Percentiles rank a stretch among this genome's conserved stretches.
Conservation (phyloP, 2,888 invertebrate genomes). For the Oegoconia quadripuncta region DNA sequence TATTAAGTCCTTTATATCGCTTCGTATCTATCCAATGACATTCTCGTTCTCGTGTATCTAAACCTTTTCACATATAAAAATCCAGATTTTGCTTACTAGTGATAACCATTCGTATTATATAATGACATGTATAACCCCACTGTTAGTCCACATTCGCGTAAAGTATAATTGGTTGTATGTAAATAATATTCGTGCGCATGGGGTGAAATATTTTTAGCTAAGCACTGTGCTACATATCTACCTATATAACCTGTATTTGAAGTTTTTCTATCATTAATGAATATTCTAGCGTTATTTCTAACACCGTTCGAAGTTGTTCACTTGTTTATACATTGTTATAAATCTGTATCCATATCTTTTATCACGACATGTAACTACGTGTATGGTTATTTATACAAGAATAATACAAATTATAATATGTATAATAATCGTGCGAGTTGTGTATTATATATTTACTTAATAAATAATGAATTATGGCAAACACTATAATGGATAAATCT, state of each 20-base stretch:
- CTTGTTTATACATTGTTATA: conserved; percentile 77
- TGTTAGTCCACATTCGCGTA: conserved; percentile 42
- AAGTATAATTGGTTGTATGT: conserved; percentile 33
- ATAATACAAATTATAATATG: conserved; percentile 63
- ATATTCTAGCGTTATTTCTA: conserved; percentile 69
- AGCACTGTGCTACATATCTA: conserved; percentile 75
- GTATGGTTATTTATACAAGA: conserved; percentile 73
- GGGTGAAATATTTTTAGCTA: conserved; percentile 55
- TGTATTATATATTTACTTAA: conserved; percentile 71
- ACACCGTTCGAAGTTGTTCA: conserved; percentile 75
- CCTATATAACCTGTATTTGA: conserved; percentile 63
- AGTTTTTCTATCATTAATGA: conserved; percentile 71
- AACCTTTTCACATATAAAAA: conserved; percentile 57
- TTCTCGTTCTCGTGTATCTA: conserved; percentile 54
- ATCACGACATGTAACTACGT: conserved; percentile 63
- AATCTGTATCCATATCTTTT: conserved; percentile 74
- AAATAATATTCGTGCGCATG: conserved; percentile 48
- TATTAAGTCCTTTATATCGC: conserved; percentile 72
- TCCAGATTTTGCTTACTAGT: conserved; percentile 71
- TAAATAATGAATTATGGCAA: conserved; percentile 61
- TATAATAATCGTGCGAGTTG: conserved; percentile 73
- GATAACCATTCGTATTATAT: conserved; percentile 47
- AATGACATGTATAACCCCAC: conserved; percentile 45
- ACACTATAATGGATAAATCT: conserved; percentile 66
- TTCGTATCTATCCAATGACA: conserved; percentile 63